Evolutionary conservation across 2,797 vertebrate species (phyloP).

Genomic region (Echiichthys vipera): DNA sequence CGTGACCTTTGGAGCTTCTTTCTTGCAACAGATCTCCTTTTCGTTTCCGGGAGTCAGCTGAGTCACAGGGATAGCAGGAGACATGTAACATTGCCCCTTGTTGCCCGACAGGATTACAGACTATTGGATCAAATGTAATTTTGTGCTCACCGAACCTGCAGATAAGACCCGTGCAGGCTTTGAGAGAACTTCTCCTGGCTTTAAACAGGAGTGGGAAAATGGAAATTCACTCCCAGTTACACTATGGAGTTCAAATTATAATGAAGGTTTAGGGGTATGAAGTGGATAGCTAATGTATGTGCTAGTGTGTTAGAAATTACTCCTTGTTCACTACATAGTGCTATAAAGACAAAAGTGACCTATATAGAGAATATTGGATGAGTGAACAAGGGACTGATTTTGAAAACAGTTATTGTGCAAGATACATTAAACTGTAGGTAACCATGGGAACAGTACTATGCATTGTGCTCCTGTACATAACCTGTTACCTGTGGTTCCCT

Average conservation of each 20-base stretch:
- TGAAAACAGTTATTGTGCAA: neutral
- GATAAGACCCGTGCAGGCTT: neutral
- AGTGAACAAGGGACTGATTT: neutral
- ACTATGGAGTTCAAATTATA: neutral
- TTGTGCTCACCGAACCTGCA: slow-evolving; percentile 21
- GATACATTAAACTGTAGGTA: neutral
- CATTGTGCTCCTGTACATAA: neutral
- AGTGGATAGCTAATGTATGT: no score
- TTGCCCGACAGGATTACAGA: slow-evolving; percentile 37
- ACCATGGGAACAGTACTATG: neutral
- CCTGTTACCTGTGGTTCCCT: neutral
- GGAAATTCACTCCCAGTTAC: neutral
- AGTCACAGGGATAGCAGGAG: slow-evolving; percentile 20
- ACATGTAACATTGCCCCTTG: slow-evolving; percentile 17
- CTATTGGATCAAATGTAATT: slow-evolving; percentile 48
- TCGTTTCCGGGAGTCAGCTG: slow-evolving; percentile 37
- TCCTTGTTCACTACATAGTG: neutral
- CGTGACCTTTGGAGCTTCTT: slow-evolving; percentile 3
- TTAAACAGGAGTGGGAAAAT: slow-evolving; percentile 5
- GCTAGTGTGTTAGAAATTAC: neutral
- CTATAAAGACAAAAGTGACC: neutral
- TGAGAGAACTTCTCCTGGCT: slow-evolving; percentile 14
- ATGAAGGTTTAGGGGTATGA: neutral
- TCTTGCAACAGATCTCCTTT: slow-evolving; percentile 9
- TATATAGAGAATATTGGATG: neutral